Percentiles rank a stretch among this genome's conserved stretches.
Evolutionary conservation across 1,140 invertebrate species (phyloP).

Genomic region (Telenomus remus): DNA sequence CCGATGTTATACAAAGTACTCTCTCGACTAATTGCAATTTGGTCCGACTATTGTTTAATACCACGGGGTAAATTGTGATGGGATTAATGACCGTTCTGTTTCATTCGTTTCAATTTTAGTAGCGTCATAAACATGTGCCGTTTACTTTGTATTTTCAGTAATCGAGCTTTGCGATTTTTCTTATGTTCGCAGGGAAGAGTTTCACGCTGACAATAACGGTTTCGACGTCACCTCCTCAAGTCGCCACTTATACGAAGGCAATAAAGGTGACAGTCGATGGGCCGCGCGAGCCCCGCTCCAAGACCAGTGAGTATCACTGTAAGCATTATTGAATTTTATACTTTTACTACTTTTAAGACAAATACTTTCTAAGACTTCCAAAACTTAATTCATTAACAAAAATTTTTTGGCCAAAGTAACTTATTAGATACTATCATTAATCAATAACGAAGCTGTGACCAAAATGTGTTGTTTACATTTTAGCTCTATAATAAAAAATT

Average conservation of each 20-base stretch:
- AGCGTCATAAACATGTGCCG: conserved; percentile 11
- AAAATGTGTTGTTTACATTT: too few relatives aligned
- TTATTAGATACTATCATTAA: not conserved
- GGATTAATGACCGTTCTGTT: not conserved
- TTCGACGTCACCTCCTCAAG: conserved; percentile 92
- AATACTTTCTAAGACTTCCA: conserved; percentile 7
- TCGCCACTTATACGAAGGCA: conserved; percentile 97
- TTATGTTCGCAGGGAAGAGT: conserved; percentile 90
- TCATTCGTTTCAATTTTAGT: not conserved
- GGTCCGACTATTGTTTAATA: not conserved
- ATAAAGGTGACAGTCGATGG: conserved; percentile 99
- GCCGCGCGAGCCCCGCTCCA: conserved; percentile 96
- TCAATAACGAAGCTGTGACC: too few relatives aligned
- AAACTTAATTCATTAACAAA: conserved; percentile 10
- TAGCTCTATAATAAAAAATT: too few relatives aligned
- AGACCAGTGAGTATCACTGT: conserved; percentile 92
- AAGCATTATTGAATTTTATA: conserved; percentile 66
- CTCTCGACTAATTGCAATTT: conserved; percentile 21
- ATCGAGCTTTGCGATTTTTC: conserved; percentile 72
- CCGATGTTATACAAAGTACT: conserved; percentile 21
- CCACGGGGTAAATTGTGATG: not conserved
- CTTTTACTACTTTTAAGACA: conserved; percentile 37
- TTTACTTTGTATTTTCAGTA: conserved; percentile 28
- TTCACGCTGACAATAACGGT: conserved; percentile 98
- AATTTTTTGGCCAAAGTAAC: not conserved